Evolutionary conservation across 2,113 vertebrate genomes (phyloP).

Genomic region (Protobothrops flavoviridis): DNA sequence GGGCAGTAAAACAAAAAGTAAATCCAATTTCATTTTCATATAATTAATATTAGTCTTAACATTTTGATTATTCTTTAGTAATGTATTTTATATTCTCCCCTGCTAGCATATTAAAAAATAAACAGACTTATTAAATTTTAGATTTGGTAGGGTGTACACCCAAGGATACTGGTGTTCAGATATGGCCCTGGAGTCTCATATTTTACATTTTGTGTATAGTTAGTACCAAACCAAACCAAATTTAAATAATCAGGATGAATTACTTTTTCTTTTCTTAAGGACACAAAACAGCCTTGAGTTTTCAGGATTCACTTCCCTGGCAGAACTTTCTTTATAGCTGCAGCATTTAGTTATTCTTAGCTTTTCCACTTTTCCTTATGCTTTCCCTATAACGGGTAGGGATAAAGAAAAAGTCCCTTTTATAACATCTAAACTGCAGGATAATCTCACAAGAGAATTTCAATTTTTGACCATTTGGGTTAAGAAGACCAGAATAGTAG

Average conservation of each 20-base stretch:
- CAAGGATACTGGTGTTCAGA: neutral
- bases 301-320: neutral
- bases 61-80: neutral
- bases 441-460: neutral
- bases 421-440: neutral
- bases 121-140: neutral
- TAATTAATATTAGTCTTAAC: neutral
- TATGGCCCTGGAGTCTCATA: neutral
- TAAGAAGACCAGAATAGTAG: neutral
- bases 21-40: neutral
- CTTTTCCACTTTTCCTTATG: neutral
- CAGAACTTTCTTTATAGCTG: neutral
- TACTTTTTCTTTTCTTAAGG: neutral
- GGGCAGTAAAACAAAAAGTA: neutral
- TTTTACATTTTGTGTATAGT: neutral
- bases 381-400: neutral
- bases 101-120: neutral
- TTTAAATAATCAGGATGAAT: neutral
- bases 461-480: neutral
- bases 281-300: neutral
- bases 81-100: neutral
- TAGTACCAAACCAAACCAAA: neutral
- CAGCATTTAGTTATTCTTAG: neutral
- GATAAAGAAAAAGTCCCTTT: neutral
- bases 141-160: neutral